Base-by-base conservation (phyloP, 2,888 invertebrate species). In the Leptura quadrifasciata region DNA sequence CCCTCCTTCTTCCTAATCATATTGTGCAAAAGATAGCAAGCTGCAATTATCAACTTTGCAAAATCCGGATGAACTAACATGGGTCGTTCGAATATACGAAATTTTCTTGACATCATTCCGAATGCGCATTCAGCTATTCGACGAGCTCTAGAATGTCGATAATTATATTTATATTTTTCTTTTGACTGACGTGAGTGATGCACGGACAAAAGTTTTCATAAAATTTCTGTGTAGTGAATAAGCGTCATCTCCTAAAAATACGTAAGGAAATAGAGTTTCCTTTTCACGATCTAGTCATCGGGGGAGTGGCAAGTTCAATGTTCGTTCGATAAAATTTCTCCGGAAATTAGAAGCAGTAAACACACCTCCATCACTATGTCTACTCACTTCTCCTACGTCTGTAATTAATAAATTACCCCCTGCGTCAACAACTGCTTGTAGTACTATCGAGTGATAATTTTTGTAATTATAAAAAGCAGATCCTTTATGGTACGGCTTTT, bases 101-200 rank as follows among this genome's bases (percentile, higher is more conserved):
- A 61, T 61, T 21, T 21, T 61, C 24, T 21, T 61, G 61, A 9
- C 61, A 61, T 21, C 61, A 21, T 21, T 24, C 61, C 61, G 27
- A 61, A 61, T 20, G 61, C 61, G 12, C 61, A 61, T 61, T 61
- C 61, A 24, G 24, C 61, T 61, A 61, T 61, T 61, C 61, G 61
- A 61, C 61, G 15, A 61, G 61, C 61, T 61, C 61, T 61, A 21
- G 61, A 61, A 61, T 35, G 35, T 35, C 35, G 35, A 35, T 35
- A 35, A 35, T 35, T 35, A 35, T 35, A n/a, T n/a, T n/a, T n/a
- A 35, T 35, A 35, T 61, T 61, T 21, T 61, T 61, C 61, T 6
- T 24, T 61, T 61, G 27, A 21, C 24, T 21, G 61, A n/a, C 20
- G 61, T 61, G n/a, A 61, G 24, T 21, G 20, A 21, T 20, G 6